A percentile compares a stretch with the other conserved stretches of the same genome.
phyloP scores from a whole-genome alignment of 2,113 vertebrate species.

The Petroica traversi region DNA sequence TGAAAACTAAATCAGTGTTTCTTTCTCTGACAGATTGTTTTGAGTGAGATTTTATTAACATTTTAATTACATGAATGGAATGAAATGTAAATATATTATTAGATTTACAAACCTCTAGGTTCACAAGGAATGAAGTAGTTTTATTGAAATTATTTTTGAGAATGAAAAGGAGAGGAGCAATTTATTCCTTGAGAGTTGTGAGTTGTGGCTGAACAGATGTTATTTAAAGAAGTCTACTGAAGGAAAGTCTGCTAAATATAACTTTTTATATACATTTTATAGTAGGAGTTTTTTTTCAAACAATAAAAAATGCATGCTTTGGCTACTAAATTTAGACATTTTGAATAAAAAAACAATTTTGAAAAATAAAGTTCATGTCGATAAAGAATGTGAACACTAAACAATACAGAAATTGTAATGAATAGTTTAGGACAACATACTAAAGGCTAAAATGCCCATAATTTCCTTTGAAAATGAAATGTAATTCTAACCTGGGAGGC shows the following conservation, averaged over 20 bases:
- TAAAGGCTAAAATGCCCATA: neutral
- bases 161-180: neutral
- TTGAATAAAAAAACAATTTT: neutral
- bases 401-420: neutral
- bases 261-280: neutral
- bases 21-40: constrained; percentile 9
- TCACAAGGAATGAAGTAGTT: neutral
- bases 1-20: constrained; percentile 37
- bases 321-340: neutral
- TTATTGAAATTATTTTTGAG: neutral
- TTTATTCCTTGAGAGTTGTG: neutral
- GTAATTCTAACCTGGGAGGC: neutral
- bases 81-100: constrained; percentile 5
- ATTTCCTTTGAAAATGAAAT: neutral
- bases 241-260: neutral
- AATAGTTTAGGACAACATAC: neutral
- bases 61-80: constrained; percentile 33
- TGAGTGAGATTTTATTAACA: constrained; percentile 41
- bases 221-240: neutral
- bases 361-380: neutral
- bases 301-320: neutral
- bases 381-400: neutral
- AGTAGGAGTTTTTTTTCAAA: neutral
- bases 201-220: neutral
- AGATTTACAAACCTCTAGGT: neutral